Evolutionary conservation across 2,797 vertebrate genomes (phyloP).

Genomic region (Agapornis canus): DNA sequence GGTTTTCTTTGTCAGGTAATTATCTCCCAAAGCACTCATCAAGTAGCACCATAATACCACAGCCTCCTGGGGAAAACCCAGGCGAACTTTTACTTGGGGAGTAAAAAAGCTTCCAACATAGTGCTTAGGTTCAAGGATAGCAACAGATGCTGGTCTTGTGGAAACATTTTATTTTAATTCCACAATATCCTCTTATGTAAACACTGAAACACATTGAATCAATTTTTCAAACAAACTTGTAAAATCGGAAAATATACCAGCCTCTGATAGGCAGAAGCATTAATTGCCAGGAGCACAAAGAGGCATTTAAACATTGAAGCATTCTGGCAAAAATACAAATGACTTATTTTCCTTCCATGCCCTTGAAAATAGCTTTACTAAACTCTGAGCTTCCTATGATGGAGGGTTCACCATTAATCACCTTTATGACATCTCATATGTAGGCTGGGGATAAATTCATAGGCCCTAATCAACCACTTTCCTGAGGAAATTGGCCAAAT

Average conservation of each 20-base stretch:
- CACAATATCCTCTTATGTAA: slow-evolving; percentile 59
- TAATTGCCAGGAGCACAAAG: slow-evolving; percentile 76
- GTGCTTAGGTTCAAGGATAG: not conserved
- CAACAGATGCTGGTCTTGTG: not conserved
- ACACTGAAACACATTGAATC: slow-evolving; percentile 70
- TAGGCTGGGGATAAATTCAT: slow-evolving; percentile 74
- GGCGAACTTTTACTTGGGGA: not conserved
- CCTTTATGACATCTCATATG: slow-evolving; percentile 79
- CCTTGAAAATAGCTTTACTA: slow-evolving; percentile 79
- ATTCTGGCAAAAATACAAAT: slow-evolving; percentile 76
- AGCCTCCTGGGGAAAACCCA: not conserved
- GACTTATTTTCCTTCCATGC: slow-evolving; percentile 63
- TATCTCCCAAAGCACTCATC: not conserved
- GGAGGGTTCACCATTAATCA: slow-evolving; percentile 80
- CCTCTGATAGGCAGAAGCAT: slow-evolving; percentile 61
- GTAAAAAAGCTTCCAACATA: slow-evolving; percentile 11
- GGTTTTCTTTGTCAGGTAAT: not conserved
- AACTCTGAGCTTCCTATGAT: slow-evolving; percentile 75
- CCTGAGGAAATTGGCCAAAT: slow-evolving; percentile 84
- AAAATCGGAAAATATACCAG: slow-evolving; percentile 68
- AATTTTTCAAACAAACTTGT: slow-evolving; percentile 70
- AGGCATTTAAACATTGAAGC: slow-evolving; percentile 69
- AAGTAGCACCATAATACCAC: not conserved
- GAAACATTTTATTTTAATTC: slow-evolving; percentile 63
- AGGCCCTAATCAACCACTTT: slow-evolving; percentile 81